Evolutionary conservation across 1,140 invertebrate genomes (phyloP), one percentile per base, ranked within the genome.

Genomic region (Anastrepha ludens): DNA sequence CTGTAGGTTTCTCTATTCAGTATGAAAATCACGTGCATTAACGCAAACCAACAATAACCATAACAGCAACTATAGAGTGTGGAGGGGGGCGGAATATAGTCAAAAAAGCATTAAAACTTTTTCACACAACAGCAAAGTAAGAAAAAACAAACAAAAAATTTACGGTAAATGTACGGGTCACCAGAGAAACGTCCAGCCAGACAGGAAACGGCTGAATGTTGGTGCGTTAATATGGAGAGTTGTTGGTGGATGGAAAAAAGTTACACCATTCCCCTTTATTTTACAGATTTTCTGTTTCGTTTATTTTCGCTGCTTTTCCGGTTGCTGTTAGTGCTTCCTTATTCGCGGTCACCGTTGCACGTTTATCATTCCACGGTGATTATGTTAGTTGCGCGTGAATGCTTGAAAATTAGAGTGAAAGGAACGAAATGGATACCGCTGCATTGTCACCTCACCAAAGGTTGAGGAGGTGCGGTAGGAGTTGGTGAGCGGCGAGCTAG

Each of bases 11-110:
- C 44, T 55, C 39, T 41, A 81, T 81, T 81, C 44, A 20, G 74
- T 50, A 81, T 81, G 74, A 81, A 81, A 81, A 81, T 81, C 74
- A 81, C 74, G 74, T 81, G 74, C 74, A 81, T 81, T 81, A 81
- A 55, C 74, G 74, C 74, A 81, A 81, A 81, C 74, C 74, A 81
- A 29, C 47, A 81, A 55, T 13, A 81, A 29, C 47, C 55, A 55
- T 13, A 17, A 70, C 60, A 62, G 2, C 60, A 62, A 62, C 60
- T 17, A n/a, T 58, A 58, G 13, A 58, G 55, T 67, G n/a, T 67
- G 20, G 29, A 17, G 39, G 17, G 9, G 15, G 60, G 17, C 3
- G 15, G 4, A 62, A 17, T 62, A 62, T 55, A 81, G 50, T 41
- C 50, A 17, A 58, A 81, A 81, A 81, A 81, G 50, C 74, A 81